A percentile compares a stretch with the other conserved stretches of the same genome.
Evolutionary conservation across 2,888 invertebrate species (phyloP).

Genomic region (Sabellastarte sp.): DNA sequence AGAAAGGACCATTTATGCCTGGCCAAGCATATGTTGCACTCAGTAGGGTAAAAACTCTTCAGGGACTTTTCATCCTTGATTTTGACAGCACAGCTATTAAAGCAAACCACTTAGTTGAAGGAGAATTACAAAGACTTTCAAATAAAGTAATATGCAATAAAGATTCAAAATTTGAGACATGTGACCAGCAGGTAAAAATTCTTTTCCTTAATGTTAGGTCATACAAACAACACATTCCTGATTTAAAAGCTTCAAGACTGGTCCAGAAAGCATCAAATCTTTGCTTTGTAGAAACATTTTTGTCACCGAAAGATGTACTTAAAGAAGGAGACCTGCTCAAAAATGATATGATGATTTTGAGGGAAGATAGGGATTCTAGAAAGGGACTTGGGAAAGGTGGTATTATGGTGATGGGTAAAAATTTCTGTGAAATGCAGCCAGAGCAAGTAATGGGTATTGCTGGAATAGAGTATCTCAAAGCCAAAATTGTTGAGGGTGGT

Average conservation of each 20-base stretch:
- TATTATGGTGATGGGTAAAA: background rate
- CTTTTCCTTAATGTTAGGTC: background rate
- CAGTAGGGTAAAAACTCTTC: constrained; percentile 23
- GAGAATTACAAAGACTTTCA: background rate
- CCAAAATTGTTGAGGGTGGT: too few relatives aligned
- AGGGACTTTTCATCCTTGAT: constrained; percentile 17
- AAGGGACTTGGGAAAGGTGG: background rate
- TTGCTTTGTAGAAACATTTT: background rate
- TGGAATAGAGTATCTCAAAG: too few relatives aligned
- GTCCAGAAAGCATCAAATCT: background rate
- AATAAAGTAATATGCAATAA: too few relatives aligned
- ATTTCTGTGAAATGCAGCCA: too few relatives aligned
- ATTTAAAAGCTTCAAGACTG: background rate
- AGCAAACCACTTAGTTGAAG: background rate
- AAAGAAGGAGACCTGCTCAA: background rate
- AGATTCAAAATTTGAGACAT: too few relatives aligned
- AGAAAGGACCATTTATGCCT: constrained; percentile 12
- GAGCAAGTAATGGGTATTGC: too few relatives aligned
- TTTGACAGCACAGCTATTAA: constrained; percentile 13
- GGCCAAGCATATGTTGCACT: constrained; percentile 31
- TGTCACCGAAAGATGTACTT: background rate
- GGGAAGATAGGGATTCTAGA: background rate
- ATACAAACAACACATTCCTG: background rate
- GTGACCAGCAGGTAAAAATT: background rate
- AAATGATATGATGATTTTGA: background rate